Evolutionary conservation across 2,113 vertebrate species (phyloP).

Genomic region (Ranitomeya imitator): DNA sequence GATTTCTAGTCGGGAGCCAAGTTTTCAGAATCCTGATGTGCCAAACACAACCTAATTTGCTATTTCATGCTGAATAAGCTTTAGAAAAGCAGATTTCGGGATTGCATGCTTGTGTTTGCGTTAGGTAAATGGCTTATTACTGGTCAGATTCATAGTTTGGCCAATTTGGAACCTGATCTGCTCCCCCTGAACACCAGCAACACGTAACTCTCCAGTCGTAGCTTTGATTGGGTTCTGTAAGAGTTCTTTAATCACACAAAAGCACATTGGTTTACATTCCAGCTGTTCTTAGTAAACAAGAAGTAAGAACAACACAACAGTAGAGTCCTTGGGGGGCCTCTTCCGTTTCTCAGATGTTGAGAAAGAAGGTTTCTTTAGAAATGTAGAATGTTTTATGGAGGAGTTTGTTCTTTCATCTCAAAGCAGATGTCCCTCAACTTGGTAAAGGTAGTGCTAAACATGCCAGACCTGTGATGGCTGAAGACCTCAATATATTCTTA

Average conservation of each 20-base stretch:
- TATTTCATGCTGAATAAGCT: constrained; percentile 55
- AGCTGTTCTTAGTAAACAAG: constrained; percentile 43
- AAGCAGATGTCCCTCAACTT: not conserved
- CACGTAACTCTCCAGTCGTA: not conserved
- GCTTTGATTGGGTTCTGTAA: constrained; percentile 24
- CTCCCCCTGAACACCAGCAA: not conserved
- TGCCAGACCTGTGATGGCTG: not conserved
- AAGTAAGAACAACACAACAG: constrained; percentile 24
- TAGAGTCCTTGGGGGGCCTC: not conserved
- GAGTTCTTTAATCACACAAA: constrained; percentile 40
- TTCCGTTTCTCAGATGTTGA: constrained; percentile 1
- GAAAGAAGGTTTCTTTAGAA: not conserved
- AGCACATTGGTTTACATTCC: constrained; percentile 38
- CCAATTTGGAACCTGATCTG: constrained; percentile 47
- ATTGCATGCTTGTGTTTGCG: constrained; percentile 34
- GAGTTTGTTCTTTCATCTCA: not conserved
- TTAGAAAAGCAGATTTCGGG: constrained; percentile 36
- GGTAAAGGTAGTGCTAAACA: not conserved
- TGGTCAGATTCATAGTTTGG: constrained; percentile 6
- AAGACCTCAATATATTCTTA: not conserved
- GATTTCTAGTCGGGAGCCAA: constrained; percentile 37
- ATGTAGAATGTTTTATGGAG: not conserved
- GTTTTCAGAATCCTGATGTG: constrained; percentile 21
- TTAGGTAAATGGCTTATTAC: constrained; percentile 46
- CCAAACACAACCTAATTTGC: constrained; percentile 53